phyloP scores from a whole-genome alignment of 2,888 invertebrate genomes.

The Sesia bembeciformis region DNA sequence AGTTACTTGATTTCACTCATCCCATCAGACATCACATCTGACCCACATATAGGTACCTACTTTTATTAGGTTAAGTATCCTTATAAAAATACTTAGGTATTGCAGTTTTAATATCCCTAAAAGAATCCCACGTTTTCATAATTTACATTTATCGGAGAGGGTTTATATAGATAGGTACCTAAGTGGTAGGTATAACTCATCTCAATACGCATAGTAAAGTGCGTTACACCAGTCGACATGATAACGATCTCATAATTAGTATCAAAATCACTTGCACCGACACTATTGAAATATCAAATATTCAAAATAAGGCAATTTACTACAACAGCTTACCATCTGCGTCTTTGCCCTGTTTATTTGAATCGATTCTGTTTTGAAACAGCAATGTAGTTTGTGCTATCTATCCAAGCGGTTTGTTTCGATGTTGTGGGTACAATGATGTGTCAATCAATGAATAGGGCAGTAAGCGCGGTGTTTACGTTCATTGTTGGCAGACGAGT shows the following conservation, averaged over 20 bases:
- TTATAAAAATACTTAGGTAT: no score
- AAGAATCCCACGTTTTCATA: no score
- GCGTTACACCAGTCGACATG: slow-evolving; percentile 6
- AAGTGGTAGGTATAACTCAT: neutral
- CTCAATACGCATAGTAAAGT: neutral
- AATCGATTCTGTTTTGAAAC: neutral
- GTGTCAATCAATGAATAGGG: slow-evolving; percentile 16
- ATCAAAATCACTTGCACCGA: slow-evolving; percentile 19
- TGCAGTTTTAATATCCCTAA: no score
- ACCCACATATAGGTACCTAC: no score
- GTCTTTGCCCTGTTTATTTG: neutral
- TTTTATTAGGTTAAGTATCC: no score
- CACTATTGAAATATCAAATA: slow-evolving; percentile 12
- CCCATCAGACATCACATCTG: no score
- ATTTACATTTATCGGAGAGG: no score
- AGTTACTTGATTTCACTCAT: no score
- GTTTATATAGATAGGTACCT: no score
- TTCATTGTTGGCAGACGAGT: slow-evolving; percentile 18
- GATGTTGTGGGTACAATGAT: slow-evolving; percentile 6
- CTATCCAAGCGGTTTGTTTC: no score
- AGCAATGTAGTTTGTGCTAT: neutral
- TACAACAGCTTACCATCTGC: neutral
- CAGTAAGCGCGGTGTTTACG: slow-evolving; percentile 28
- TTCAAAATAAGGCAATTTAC: slow-evolving; percentile 7
- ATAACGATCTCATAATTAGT: slow-evolving; percentile 36